Conservation (phyloP, 2,113 vertebrate genomes). For the Callipepla squamata region DNA sequence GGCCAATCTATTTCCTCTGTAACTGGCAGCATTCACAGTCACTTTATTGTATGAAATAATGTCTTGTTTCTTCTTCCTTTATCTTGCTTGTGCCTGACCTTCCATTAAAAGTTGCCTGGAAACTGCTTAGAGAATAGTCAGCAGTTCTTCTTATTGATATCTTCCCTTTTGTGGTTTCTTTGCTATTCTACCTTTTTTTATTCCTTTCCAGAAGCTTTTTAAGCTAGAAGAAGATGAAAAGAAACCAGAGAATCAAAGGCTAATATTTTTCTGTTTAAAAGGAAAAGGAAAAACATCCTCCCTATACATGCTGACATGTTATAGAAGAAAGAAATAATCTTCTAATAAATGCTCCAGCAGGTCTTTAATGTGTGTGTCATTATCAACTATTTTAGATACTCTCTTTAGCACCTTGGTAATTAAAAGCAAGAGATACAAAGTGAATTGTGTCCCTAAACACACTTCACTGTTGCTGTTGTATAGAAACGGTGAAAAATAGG, state of each 20-base stretch:
- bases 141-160: slow-evolving; percentile 78
- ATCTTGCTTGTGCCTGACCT: slow-evolving; percentile 88
- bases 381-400: slow-evolving; percentile 11
- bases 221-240: slow-evolving; percentile 77
- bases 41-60: slow-evolving; percentile 82
- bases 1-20: slow-evolving; percentile 70
- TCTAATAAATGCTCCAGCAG: slow-evolving; percentile 25
- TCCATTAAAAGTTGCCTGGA: slow-evolving; percentile 98
- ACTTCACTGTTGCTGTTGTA: neutral
- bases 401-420: slow-evolving; percentile 16
- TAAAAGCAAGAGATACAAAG: neutral
- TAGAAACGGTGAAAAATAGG: neutral
- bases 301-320: neutral
- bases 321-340: slow-evolving; percentile 49
- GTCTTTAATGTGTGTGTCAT: slow-evolving; percentile 8
- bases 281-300: slow-evolving; percentile 34
- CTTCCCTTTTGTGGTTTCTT: slow-evolving; percentile 83
- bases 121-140: slow-evolving; percentile 87
- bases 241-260: slow-evolving; percentile 74
- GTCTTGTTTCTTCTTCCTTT: slow-evolving; percentile 79
- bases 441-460: neutral
- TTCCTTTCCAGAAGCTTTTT: slow-evolving; percentile 70
- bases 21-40: slow-evolving; percentile 76
- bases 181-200: slow-evolving; percentile 65
- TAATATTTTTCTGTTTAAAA: slow-evolving; percentile 71